phyloP scores from a whole-genome alignment of 37 sponge, comb jelly and placozoan species.

The Theonella swinhoei region DNA sequence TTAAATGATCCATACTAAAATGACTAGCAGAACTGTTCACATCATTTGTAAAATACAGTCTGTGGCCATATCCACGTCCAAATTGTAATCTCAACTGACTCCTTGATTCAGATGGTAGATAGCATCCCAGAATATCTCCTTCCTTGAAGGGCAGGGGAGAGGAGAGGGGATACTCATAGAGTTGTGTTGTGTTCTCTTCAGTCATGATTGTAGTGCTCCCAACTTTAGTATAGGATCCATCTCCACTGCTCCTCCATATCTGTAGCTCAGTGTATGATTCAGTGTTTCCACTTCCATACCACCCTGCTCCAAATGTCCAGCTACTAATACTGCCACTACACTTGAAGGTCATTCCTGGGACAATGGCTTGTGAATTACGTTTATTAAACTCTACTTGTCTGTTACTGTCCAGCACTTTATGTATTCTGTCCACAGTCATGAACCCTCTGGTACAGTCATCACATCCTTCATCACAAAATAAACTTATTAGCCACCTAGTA shows the following conservation, averaged over 20 bases:
- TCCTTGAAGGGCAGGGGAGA: not conserved
- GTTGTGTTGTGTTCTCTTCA: not conserved
- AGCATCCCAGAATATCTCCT: not conserved
- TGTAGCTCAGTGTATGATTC: not conserved
- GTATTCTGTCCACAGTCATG: not conserved
- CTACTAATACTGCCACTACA: not conserved
- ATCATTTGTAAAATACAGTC: too few relatives aligned
- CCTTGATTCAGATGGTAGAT: not conserved
- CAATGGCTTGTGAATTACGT: not conserved
- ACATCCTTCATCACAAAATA: too few relatives aligned
- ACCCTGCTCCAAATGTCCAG: not conserved
- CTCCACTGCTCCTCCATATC: not conserved
- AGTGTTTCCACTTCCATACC: not conserved
- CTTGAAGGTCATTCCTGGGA: not conserved
- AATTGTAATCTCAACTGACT: not conserved
- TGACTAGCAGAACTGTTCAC: too few relatives aligned
- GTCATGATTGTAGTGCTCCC: not conserved
- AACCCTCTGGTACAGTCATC: not conserved
- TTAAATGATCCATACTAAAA: too few relatives aligned
- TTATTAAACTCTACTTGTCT: not conserved
- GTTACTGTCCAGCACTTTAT: not conserved
- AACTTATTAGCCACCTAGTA: too few relatives aligned
- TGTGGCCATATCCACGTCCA: too few relatives aligned
- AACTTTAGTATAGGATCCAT: not conserved
- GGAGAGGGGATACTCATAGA: not conserved